Evolutionary conservation across 2,888 invertebrate species (phyloP).

Genomic region (Acheta domesticus): DNA sequence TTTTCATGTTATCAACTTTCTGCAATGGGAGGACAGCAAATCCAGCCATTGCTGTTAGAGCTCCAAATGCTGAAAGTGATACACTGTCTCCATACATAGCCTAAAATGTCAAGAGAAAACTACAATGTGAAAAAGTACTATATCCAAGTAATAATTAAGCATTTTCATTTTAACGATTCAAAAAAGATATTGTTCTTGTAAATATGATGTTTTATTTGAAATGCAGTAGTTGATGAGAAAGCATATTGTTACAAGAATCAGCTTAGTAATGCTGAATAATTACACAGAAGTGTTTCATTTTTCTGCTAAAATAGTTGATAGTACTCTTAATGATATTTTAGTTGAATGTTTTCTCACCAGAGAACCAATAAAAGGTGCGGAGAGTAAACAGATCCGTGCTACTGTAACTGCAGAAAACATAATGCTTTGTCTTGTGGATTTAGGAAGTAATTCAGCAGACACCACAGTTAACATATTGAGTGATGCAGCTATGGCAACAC

Average conservation of each 20-base stretch:
- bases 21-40: conserved; percentile 27
- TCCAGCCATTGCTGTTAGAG: conserved; percentile 32
- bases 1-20: background rate
- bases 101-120: conserved; percentile 25
- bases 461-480: conserved; percentile 35
- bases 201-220: too few species aligned
- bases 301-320: too few species aligned
- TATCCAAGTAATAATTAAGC: too few species aligned
- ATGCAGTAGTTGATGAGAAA: too few species aligned
- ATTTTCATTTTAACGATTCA: too few species aligned
- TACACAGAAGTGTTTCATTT: too few species aligned
- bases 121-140: too few species aligned
- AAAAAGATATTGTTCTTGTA: too few species aligned
- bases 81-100: conserved; percentile 31
- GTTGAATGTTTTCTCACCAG: conserved; percentile 29
- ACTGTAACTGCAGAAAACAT: conserved; percentile 34
- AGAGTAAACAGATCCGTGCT: conserved; percentile 34
- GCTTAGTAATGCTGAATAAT: too few species aligned
- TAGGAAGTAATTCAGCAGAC: conserved; percentile 34
- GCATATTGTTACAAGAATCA: too few species aligned
- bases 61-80: conserved; percentile 33
- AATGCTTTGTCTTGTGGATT: conserved; percentile 24
- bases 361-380: conserved; percentile 35
- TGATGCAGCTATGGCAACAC: conserved; percentile 35
- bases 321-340: too few species aligned